Evolutionary conservation across 2,113 vertebrate species (phyloP), one percentile per base, ranked within the genome.

Genomic region (Pelecanoides urinatrix): DNA sequence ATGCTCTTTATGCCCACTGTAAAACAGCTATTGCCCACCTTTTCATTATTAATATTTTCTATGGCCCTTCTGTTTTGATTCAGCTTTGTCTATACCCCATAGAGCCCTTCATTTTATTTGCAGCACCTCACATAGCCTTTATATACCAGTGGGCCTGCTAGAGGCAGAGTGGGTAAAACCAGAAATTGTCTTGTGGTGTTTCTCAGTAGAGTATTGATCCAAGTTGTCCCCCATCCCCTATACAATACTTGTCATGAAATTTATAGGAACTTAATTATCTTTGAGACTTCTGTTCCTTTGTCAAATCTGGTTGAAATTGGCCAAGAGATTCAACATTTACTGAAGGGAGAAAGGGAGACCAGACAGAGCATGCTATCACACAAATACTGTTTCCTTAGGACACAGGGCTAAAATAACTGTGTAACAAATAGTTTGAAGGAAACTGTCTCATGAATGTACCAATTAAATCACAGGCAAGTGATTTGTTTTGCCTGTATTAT

Each of bases 401-500:
- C 66, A 86, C 20, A 6, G 32, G 63, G 72, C 36, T 92, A 16
- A 83, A 95, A 88, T n/a, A 83, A 62, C 55, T 13, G 15, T 38
- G n/a, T 40, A 73, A 44, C 10, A 73, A 94, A 73, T 10, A 25
- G 14, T 45, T 76, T 47, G 79, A 50, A 66, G 59, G 50, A 83
- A 92, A 53, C 5, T 19, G 19, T 38, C 27, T 92, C n/a, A 6
- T 13, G 34, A 71, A 82, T 14, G 62, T 14, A 73, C 40, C 50
- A 92, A 93, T 78, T 92, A 93, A 90, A 95, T 73, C 58, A 70
- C 32, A 92, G 70, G 47, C 15, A 83, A 83, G 56, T 61, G 56
- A 91, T 95, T 94, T 86, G 63, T 95, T 94, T 97, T 90, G 72
- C 53, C 84, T 80, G 5, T 58, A 78, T 95, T 84, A 94, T 25